Percentiles rank a stretch among this genome's conserved stretches.
Evolutionary conservation across 2,113 vertebrate species (phyloP).

Genomic region (Suncus etruscus): DNA sequence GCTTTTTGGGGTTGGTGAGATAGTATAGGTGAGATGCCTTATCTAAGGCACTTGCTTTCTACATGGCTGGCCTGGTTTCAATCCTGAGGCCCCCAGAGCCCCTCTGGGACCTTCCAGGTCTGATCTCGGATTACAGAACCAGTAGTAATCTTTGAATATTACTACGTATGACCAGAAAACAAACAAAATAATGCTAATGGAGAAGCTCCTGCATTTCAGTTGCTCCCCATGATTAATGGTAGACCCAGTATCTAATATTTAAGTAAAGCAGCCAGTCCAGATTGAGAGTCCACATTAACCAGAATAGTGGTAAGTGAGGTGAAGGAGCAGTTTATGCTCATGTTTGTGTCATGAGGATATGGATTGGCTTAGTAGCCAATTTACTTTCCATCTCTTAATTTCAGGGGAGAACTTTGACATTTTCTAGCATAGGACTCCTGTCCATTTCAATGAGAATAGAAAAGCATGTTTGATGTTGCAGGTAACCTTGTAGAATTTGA

Average conservation of each 20-base stretch:
- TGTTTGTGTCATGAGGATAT: neutral
- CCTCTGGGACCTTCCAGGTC: too few species aligned
- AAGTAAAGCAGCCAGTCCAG: neutral
- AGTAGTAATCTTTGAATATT: too few species aligned
- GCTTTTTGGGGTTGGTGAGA: too few species aligned
- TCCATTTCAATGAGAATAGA: conserved; percentile 3
- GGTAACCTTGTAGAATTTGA: neutral
- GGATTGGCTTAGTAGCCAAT: neutral
- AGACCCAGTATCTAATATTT: neutral
- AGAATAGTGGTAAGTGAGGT: neutral
- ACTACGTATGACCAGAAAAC: too few species aligned
- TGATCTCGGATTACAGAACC: too few species aligned
- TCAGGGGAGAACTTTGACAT: neutral
- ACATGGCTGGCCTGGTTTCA: too few species aligned
- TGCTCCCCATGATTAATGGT: neutral
- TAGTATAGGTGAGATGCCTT: too few species aligned
- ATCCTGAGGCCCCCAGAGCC: too few species aligned
- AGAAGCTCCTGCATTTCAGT: conserved; percentile 7
- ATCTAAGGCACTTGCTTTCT: too few species aligned
- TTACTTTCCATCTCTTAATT: neutral
- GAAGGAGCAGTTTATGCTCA: neutral
- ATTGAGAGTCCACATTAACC: neutral
- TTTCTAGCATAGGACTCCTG: neutral
- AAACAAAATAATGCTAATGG: neutral
- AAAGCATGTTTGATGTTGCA: conserved; percentile 4